Base-by-base conservation (phyloP, 2,888 invertebrate species). In the Meliscaeva auricollis region DNA sequence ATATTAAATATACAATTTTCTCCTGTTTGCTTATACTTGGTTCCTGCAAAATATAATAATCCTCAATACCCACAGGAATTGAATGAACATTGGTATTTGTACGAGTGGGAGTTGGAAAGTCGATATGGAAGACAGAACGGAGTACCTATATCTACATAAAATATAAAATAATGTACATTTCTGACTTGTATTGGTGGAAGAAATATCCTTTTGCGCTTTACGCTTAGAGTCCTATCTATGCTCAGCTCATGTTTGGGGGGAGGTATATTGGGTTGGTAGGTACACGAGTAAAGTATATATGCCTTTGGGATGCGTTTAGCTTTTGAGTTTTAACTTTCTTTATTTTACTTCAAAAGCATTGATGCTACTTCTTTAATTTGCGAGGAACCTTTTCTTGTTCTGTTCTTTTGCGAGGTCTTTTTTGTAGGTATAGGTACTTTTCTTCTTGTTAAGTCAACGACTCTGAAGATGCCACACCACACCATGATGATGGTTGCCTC, bases 1-100 rank as follows among this genome's bases (percentile, higher is more conserved):
- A 70, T 11, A 58, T 73, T 73, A 70, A 69, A 56, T 68, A 77
- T 72, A 60, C 66, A 72, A 79, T 73, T 72, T 72, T 79, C 73
- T 73, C 17, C 77, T 60, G 52, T 69, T 69, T 69, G 60, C 41
- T 56, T n/a, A 41, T 38, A 30, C 54, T 50, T 22, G 5, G 3
- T 15, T n/a, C 8, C 26, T 26, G 17, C 30, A 52, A 41, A 74
- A 54, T 20, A 30, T 32, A 60, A 73, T 26, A 20, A 35, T 26
- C 22, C 20, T 15, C 56, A 32, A 30, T 69, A 58, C 50, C 44
- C 50, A 68, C 20, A 44, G 62, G 41, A 56, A 38, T 50, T 50
- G 66, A 26, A 26, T 26, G 26, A 66, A 50, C 35, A 50, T 46
- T 64, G 64, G 8, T 46, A 64, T 66, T 44, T 44, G 13, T 60